Conservation (phyloP, 1,140 invertebrate genomes). For the Rhyacophila brunnea region DNA sequence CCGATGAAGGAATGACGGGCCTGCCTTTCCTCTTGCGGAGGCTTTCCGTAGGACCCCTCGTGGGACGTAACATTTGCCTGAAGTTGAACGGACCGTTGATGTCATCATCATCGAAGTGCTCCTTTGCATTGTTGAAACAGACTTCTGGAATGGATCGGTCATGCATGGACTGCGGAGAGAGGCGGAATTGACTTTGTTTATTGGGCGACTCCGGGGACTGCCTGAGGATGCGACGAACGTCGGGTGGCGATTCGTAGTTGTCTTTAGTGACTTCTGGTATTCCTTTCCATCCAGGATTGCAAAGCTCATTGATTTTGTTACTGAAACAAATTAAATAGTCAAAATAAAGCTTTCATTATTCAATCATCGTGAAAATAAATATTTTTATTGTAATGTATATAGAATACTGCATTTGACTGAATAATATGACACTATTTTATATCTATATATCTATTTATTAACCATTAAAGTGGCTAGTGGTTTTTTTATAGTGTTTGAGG, state of each 20-base stretch:
- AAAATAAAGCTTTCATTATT: neutral
- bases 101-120: constrained; percentile 53
- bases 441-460: too few relatives aligned
- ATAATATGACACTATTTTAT: too few relatives aligned
- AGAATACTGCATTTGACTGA: too few relatives aligned
- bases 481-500: too few relatives aligned
- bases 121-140: constrained; percentile 24
- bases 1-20: constrained; percentile 16
- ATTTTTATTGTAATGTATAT: neutral
- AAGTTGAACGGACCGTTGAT: constrained; percentile 69
- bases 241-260: constrained; percentile 47
- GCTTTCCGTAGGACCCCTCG: constrained; percentile 69
- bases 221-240: constrained; percentile 52
- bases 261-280: constrained; percentile 40
- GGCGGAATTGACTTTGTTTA: constrained; percentile 24
- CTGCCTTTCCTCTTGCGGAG: constrained; percentile 64
- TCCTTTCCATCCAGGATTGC: constrained; percentile 45
- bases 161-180: constrained; percentile 14
- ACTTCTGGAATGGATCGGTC: constrained; percentile 31
- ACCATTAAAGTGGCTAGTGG: too few relatives aligned
- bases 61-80: constrained; percentile 65
- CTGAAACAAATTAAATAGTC: constrained; percentile 42
- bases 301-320: constrained; percentile 52
- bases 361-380: neutral
- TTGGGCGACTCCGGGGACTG: constrained; percentile 48